These are phyloP conservation scores for Mesoclemmys tuberculata DNA, from an alignment of 2,113 vertebrate species.

Conservation along the genomic window DNA sequence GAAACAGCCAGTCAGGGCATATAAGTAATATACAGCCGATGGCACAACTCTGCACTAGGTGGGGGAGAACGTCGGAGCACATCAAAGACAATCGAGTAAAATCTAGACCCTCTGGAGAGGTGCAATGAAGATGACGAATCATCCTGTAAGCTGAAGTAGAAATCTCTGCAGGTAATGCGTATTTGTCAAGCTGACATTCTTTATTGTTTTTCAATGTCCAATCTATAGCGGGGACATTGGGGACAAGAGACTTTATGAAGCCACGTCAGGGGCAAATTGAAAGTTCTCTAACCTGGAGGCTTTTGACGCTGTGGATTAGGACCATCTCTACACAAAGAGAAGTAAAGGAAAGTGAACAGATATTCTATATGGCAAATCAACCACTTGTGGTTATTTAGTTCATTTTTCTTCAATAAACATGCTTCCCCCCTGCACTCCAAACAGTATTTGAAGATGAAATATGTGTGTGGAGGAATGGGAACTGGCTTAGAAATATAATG, in stretches of 20 bases:
- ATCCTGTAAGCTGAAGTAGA: constrained; percentile 17
- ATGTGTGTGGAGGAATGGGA: neutral
- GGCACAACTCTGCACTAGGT: neutral
- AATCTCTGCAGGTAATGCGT: constrained; percentile 48
- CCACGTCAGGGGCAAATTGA: constrained; percentile 46
- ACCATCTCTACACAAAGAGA: neutral
- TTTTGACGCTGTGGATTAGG: neutral
- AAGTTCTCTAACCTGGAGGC: constrained; percentile 43
- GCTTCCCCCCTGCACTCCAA: neutral
- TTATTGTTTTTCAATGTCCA: constrained; percentile 66
- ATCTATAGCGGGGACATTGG: constrained; percentile 20
- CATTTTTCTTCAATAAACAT: neutral
- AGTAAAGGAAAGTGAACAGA: constrained; percentile 49
- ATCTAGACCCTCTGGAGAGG: constrained; percentile 27
- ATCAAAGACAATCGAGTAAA: neutral
- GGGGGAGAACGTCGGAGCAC: neutral
- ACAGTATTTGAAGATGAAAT: neutral
- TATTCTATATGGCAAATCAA: neutral
- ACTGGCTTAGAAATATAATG: neutral
- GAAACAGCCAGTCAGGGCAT: neutral
- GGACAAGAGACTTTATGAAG: constrained; percentile 33
- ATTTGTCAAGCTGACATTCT: constrained; percentile 68
- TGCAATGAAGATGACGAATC: constrained; percentile 44
- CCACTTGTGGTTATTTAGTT: neutral
- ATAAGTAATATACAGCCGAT: neutral